Evolutionary conservation across 2,797 vertebrate genomes (phyloP).

Genomic region (Macrochelys suwanniensis): DNA sequence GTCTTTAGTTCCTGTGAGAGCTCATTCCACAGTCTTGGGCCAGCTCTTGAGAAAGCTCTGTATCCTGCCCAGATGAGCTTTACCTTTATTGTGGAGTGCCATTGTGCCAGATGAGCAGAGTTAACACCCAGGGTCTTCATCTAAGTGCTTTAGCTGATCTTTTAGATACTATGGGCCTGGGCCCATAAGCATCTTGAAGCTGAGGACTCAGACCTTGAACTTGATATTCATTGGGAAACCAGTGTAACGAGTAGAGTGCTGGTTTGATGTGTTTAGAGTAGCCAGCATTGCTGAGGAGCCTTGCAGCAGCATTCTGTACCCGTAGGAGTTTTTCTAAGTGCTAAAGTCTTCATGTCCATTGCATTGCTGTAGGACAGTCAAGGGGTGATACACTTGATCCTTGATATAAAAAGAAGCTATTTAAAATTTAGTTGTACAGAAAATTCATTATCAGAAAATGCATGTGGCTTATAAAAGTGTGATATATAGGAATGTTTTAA

Average conservation of each 20-base stretch:
- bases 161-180: not conserved
- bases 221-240: not conserved
- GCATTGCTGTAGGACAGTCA: not conserved
- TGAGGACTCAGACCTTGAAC: not conserved
- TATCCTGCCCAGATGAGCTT: not conserved
- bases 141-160: not conserved
- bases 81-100: not conserved
- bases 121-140: not conserved
- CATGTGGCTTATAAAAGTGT: not conserved
- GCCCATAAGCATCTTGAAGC: not conserved
- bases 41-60: not conserved
- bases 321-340: not conserved
- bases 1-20: not conserved
- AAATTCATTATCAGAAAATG: not conserved
- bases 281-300: not conserved
- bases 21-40: not conserved
- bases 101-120: not conserved
- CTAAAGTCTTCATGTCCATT: not conserved
- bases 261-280: not conserved
- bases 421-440: not conserved
- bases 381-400: not conserved
- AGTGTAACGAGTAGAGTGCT: not conserved
- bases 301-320: fast-evolving
- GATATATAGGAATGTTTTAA: not conserved
- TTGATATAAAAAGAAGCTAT: not conserved